Evolutionary conservation across 2,888 invertebrate genomes (phyloP).

Genomic region (Caenorhabditis virilis): DNA sequence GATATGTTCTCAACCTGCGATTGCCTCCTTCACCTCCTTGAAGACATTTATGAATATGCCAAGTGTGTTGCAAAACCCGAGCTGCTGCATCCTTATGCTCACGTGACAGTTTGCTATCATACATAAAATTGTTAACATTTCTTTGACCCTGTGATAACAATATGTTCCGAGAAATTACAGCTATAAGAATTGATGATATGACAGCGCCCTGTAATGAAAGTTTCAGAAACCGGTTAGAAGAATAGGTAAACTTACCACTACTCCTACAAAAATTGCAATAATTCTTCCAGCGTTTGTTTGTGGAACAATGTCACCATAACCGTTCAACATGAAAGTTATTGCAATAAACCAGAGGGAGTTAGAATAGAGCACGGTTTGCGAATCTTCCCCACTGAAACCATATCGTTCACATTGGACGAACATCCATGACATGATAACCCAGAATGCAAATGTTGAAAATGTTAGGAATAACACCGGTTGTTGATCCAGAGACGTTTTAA

Average conservation of each 20-base stretch:
- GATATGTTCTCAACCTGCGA: conserved; percentile 54
- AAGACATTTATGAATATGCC: conserved; percentile 93
- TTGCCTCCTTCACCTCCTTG: conserved; percentile 56
- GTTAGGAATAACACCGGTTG: conserved; percentile 96
- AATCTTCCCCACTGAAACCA: conserved; percentile 45
- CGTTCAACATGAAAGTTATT: conserved; percentile 97
- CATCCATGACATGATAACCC: conserved; percentile 99
- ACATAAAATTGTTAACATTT: conserved; percentile 99
- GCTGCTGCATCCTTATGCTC: conserved; percentile 99
- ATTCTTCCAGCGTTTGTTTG: conserved; percentile 99
- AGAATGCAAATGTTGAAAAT: conserved; percentile 97
- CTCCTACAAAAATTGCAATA: conserved; percentile 97
- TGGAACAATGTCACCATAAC: conserved; percentile 97
- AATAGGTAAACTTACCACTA: conserved; percentile 85
- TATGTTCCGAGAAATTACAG: conserved; percentile 97
- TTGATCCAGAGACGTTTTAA: conserved; percentile 98
- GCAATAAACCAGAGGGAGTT: conserved; percentile 68
- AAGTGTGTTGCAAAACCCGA: conserved; percentile 91
- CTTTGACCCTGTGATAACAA: conserved; percentile 96
- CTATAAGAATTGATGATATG: conserved; percentile 97
- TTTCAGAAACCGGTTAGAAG: too few species aligned
- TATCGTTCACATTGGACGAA: conserved; percentile 89
- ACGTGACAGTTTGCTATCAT: conserved; percentile 99
- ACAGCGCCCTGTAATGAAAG: conserved; percentile 82
- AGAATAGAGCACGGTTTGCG: conserved; percentile 61